Base-by-base conservation (phyloP, 2,797 vertebrate genomes). In the Spea hammondii region DNA sequence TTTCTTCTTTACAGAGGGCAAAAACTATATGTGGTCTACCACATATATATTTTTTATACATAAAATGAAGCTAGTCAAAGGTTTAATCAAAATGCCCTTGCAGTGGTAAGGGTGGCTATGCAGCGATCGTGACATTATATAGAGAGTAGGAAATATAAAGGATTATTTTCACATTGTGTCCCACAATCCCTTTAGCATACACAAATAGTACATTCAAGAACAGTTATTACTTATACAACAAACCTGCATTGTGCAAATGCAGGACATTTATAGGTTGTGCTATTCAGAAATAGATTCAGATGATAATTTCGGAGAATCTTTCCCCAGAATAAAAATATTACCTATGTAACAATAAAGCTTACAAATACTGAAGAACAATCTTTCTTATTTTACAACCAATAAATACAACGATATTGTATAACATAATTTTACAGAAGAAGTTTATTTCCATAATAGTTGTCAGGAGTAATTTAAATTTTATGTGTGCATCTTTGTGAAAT, bases 231-330 rank as follows among this genome's bases (percentile, higher is more conserved):
- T 17, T 17, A 7, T 6, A 62, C 12, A 62, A 32, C 44, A 62
- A 62, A 62, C 10, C 5, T 62, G 59, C 14, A 62, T 6, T 62
- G 59, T 62, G 32, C 32, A 62, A 62, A 62, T 62, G 59, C 59
- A 62, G n/a, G 14, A 17, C 32, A 17, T 32, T 32, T 32, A 62
- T 62, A 62, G 59, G 59, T 5, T 17, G n/a, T 6, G 32, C 32
- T 62, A 62, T 62, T 62, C 59, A 62, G 59, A 17, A 62, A 62
- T 32, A 62, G 6, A 62, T 32, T 62, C 59, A 17, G 14, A 62
- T 62, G 59, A 62, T 62, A 62, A 62, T 62, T 62, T 62, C 12
- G 44, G n/a, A 62, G n/a, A 62, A 62, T 62, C 14, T 62, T 62
- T 12, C 14, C 59, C 12, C 59, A 62, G 3, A n/a, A 62, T 32